Base-by-base conservation (phyloP, 2,888 invertebrate species). In the Endomychus coccineus region DNA sequence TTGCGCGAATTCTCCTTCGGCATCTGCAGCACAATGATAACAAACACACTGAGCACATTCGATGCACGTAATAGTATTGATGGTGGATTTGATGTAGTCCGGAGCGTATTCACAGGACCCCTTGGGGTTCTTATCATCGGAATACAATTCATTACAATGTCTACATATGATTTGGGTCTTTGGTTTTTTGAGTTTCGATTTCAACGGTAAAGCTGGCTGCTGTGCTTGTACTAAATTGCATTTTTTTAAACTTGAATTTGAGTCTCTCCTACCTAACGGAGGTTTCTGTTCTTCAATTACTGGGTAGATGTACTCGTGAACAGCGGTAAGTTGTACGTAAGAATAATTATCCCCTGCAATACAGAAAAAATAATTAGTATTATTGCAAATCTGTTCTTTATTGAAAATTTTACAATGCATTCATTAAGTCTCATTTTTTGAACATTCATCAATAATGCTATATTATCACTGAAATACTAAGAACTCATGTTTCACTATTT, bases 1-100 rank as follows among this genome's bases (percentile, higher is more conserved):
- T 58, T 80, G 77, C 34, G 78, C 77, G 62, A 83, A 85, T 52
- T 92, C 90, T 1, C 89, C 91, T 59, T 92, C 92, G 2, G 85
- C 77, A 66, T 91, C 90, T 47, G 87, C 77, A 78, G 89, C 84
- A 66, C 94, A 94, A 71, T 94, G 92, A 70, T 92, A 94, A 56
- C 91, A 72, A 78, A 92, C 79, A 55, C 90, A 85, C 69, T 83
- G 82, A 11, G 92, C 90, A 64, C 90, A 88, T 7, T 54, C 58
- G 57, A 94, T 80, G 62, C 94, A 92, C 29, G 86, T 79, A 27
- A 88, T 77, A 37, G 75, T 73, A 62, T 91, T 83, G 54, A 94
- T 83, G 54, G 87, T 83, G 15, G 80, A 73, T 48, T 76, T 77
- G 59, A 83, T 78, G 55, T 79, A 76, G 68, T 94, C 92, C 0